Base-by-base conservation (phyloP, 2,888 invertebrate species). In the Diaperis boleti region DNA sequence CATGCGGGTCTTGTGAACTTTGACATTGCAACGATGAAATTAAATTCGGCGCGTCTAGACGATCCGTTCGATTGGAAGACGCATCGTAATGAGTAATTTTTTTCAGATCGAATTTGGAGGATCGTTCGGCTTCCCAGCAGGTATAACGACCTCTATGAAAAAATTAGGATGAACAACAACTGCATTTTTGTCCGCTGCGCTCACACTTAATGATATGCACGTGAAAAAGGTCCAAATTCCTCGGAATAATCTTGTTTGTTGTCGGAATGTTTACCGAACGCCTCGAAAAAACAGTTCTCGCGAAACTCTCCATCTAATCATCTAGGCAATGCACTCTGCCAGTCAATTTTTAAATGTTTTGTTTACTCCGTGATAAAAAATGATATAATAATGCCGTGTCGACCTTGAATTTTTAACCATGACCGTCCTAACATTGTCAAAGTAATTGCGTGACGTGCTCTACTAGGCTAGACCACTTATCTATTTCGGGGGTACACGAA, bases 351-450 rank as follows among this genome's bases (percentile, higher is more conserved):
- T 67, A 71, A 71, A 68, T 61, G 67, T 66, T 69, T 59, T 71
- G 71, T 71, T 71, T 69, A 72, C 69, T 39, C n/a, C 31, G 54
- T 56, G 68, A 70, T 70, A 69, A 72, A 68, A 71, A 69, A 69
- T 69, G 67, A 70, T 68, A 69, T 65, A 68, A 69, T 67, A 68
- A 70, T 70, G 65, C 61, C 61, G 41, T 64, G 61, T 13, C 44
- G 69, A 57, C 72, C 70, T 69, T 70, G 71, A 71, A 68, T 67
- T 70, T 70, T 68, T 62, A 61, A 66, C 72, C 71, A 71, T 72
- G 72, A 72, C 72, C 72, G 71, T 72, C 72, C 65, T 72, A 72
- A 72, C 71, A 72, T 66, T 70, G 67, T 61, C 70, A 68, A 66
- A 65, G 63, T 65, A 69, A 70, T 68, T 69, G 64, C 33, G 50